Evolutionary conservation across 1,140 invertebrate species (phyloP).

Genomic region (Sycobia sp.): DNA sequence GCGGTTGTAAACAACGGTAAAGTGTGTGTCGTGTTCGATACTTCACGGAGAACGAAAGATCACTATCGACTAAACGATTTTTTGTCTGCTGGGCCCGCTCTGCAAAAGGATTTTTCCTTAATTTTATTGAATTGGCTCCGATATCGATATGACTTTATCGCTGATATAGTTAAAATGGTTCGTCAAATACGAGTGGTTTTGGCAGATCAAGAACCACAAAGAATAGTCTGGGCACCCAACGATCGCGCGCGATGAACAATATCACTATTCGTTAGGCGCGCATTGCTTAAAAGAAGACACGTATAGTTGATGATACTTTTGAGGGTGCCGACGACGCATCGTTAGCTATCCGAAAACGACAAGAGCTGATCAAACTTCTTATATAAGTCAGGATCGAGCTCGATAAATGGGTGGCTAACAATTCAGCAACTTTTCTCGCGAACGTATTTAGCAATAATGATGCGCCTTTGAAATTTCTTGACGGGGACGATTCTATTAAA

Average conservation of each 20-base stretch:
- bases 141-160: constrained; percentile 31
- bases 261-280: background rate
- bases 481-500: no score
- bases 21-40: no score
- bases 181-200: constrained; percentile 39
- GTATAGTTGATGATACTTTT: constrained; percentile 23
- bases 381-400: background rate
- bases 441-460: no score
- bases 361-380: no score
- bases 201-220: constrained; percentile 35
- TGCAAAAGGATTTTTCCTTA: no score
- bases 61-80: constrained; percentile 17
- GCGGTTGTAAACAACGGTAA: no score
- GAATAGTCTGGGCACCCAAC: constrained; percentile 41
- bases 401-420: constrained; percentile 24
- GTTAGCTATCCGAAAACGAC: background rate
- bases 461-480: no score
- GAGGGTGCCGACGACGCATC: background rate
- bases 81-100: constrained; percentile 19
- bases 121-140: no score
- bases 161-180: constrained; percentile 43
- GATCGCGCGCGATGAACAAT: background rate
- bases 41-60: background rate
- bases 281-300: background rate
- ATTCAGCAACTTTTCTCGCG: no score